phyloP scores from a whole-genome alignment of 2,113 vertebrate species.

The Cyanoramphus novaezelandiae region DNA sequence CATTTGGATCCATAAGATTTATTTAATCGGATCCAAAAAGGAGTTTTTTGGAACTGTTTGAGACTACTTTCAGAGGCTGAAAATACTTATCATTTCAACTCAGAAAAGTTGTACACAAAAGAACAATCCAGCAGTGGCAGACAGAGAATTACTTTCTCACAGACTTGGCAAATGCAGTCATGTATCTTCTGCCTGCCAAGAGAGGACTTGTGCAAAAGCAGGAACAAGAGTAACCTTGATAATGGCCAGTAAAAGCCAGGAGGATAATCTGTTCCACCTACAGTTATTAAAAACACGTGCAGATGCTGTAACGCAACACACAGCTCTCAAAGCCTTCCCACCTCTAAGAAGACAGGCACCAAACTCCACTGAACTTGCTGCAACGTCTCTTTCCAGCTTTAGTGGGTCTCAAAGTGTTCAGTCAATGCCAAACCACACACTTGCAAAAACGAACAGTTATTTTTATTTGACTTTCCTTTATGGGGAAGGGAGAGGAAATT shows the following conservation, averaged over 20 bases:
- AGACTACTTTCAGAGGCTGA: background rate
- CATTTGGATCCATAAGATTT: background rate
- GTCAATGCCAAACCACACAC: background rate
- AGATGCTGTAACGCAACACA: rapidly evolving
- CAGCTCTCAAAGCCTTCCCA: background rate
- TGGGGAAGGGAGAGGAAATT: background rate
- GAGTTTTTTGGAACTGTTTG: background rate
- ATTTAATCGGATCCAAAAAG: background rate
- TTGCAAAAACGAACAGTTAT: background rate
- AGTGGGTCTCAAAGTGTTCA: background rate
- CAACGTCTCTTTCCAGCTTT: background rate
- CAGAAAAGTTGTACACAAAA: background rate
- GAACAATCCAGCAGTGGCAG: background rate
- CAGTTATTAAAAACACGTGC: rapidly evolving
- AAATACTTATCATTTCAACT: background rate
- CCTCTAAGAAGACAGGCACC: background rate
- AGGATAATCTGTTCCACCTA: background rate
- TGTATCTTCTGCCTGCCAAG: constrained; percentile 8
- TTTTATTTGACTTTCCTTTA: background rate
- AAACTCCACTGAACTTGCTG: rapidly evolving
- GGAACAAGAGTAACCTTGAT: background rate
- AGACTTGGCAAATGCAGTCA: background rate
- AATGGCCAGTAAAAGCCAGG: background rate
- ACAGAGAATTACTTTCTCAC: background rate
- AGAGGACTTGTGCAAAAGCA: background rate